A percentile compares a stretch with the other conserved stretches of the same genome.
phyloP scores from a whole-genome alignment of 2,888 invertebrate genomes.

The Diloba caeruleocephala region DNA sequence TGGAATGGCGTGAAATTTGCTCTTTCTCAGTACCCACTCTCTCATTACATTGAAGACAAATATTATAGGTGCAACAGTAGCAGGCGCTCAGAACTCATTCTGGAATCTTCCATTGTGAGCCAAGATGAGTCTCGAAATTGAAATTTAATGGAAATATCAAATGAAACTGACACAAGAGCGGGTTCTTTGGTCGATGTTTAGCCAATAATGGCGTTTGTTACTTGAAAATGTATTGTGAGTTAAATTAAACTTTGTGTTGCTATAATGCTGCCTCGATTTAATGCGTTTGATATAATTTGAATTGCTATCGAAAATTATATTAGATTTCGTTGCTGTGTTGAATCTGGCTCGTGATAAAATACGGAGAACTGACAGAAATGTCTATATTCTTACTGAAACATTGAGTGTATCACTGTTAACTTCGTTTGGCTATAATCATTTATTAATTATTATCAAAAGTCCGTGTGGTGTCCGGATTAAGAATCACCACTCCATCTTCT shows the following conservation, averaged over 20 bases:
- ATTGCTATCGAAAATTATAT: slow-evolving; percentile 51
- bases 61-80: slow-evolving; percentile 52
- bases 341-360: slow-evolving; percentile 21
- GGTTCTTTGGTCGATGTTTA: slow-evolving; percentile 65
- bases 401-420: no score
- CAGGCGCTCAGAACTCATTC: slow-evolving; percentile 57
- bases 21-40: slow-evolving; percentile 63
- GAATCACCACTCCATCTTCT: no score
- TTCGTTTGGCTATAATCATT: no score
- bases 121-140: slow-evolving; percentile 77
- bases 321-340: slow-evolving; percentile 42
- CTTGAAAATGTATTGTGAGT: slow-evolving; percentile 62
- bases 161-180: slow-evolving; percentile 66
- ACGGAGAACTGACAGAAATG: slow-evolving; percentile 9
- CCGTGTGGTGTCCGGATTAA: no score
- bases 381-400: not conserved
- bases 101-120: slow-evolving; percentile 37
- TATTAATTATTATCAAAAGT: no score
- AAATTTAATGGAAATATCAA: slow-evolving; percentile 80
- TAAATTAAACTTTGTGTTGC: slow-evolving; percentile 67
- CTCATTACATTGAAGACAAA: slow-evolving; percentile 60
- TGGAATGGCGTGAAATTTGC: slow-evolving; percentile 73
- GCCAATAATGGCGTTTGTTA: slow-evolving; percentile 68
- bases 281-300: slow-evolving; percentile 50
- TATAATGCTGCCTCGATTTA: slow-evolving; percentile 54